Evolutionary conservation across 2,797 vertebrate species (phyloP).

Genomic region (Syndactyla subalaris): DNA sequence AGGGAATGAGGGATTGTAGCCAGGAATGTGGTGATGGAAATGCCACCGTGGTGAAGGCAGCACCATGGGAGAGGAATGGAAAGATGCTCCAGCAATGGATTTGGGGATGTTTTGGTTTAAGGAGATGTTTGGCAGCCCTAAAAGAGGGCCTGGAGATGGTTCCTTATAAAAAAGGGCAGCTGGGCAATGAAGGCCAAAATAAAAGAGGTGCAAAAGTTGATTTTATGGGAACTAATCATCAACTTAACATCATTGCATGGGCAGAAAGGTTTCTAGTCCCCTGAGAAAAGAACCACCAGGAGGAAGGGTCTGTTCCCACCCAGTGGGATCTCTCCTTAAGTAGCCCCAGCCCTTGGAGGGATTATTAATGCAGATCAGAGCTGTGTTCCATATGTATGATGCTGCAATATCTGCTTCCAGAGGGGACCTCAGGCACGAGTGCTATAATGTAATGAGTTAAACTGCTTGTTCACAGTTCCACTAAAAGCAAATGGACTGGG

Average conservation of each 20-base stretch:
- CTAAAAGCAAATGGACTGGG: slow-evolving; percentile 69
- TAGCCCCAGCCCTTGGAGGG: not conserved
- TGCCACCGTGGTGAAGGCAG: not conserved
- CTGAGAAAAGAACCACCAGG: not conserved
- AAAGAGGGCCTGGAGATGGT: not conserved
- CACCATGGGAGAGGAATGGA: accelerated
- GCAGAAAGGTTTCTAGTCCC: not conserved
- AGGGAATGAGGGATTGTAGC: not conserved
- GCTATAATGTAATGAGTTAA: slow-evolving; percentile 28
- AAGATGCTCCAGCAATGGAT: not conserved
- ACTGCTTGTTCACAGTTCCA: slow-evolving; percentile 36
- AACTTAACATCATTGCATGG: accelerated
- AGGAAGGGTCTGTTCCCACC: not conserved
- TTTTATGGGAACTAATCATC: not conserved
- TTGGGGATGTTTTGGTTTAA: not conserved
- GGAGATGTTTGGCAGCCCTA: not conserved
- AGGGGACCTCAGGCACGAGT: not conserved
- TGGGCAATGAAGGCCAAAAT: not conserved
- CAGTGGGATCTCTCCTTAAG: not conserved
- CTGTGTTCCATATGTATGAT: slow-evolving; percentile 38
- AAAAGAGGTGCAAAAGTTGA: not conserved
- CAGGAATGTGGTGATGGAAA: not conserved
- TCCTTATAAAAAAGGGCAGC: not conserved
- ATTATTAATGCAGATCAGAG: not conserved
- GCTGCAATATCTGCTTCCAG: slow-evolving; percentile 8